Evolutionary conservation across 2,888 invertebrate species (phyloP).

Genomic region (Caenorhabditis doughertyi): DNA sequence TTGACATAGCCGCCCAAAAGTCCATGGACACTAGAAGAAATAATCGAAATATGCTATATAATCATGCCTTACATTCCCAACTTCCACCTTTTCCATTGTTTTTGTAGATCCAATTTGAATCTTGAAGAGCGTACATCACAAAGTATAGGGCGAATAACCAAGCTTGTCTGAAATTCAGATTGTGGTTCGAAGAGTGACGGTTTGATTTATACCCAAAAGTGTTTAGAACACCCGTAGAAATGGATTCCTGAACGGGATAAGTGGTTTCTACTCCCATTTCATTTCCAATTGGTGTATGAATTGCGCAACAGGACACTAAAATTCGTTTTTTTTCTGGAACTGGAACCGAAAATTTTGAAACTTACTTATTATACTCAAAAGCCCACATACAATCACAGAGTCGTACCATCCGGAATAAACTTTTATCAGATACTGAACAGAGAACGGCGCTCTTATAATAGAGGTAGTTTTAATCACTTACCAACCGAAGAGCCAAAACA

Average conservation of each 20-base stretch:
- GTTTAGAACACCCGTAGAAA: slow-evolving; percentile 79
- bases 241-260: slow-evolving; percentile 79
- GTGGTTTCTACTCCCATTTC: slow-evolving; percentile 81
- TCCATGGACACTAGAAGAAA: slow-evolving; percentile 51
- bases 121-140: slow-evolving; percentile 50
- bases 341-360: not conserved
- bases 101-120: slow-evolving; percentile 39
- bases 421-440: slow-evolving; percentile 53
- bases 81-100: slow-evolving; percentile 48
- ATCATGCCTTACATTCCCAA: slow-evolving; percentile 41
- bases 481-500: slow-evolving; percentile 38
- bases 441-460: not conserved
- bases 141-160: slow-evolving; percentile 55
- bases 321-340: not conserved
- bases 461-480: not conserved
- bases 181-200: no score
- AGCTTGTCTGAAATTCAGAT: slow-evolving; percentile 48
- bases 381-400: slow-evolving; percentile 43
- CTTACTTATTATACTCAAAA: slow-evolving; percentile 50
- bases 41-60: not conserved
- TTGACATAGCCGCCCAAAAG: slow-evolving; percentile 46
- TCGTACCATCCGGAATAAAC: slow-evolving; percentile 50
- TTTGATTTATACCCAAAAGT: slow-evolving; percentile 74
- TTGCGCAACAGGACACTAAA: slow-evolving; percentile 52
- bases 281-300: slow-evolving; percentile 62